Percentiles rank a stretch among this genome's conserved stretches.
phyloP scores from a whole-genome alignment of 2,113 vertebrate species.

The Hemichromis elongatus region DNA sequence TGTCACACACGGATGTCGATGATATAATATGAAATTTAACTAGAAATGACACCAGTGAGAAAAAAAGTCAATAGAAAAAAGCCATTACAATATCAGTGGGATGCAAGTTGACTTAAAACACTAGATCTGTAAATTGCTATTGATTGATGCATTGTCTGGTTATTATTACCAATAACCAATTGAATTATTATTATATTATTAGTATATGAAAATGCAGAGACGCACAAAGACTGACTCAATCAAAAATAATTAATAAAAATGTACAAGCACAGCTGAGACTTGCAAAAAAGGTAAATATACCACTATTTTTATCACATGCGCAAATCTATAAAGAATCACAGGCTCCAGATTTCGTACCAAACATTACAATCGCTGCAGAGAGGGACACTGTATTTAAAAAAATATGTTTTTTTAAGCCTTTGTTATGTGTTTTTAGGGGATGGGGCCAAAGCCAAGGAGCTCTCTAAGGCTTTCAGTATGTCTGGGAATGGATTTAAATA shows the following conservation, averaged over 20 bases:
- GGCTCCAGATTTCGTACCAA: not conserved
- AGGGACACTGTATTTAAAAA: not conserved
- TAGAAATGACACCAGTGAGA: conserved; percentile 4
- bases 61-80: not conserved
- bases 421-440: not conserved
- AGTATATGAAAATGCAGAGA: not conserved
- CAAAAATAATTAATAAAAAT: not conserved
- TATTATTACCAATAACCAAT: not conserved
- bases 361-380: not conserved
- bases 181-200: not conserved
- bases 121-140: not conserved
- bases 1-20: not conserved
- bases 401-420: not conserved
- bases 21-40: conserved; percentile 18
- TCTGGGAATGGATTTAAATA: not conserved
- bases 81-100: not conserved
- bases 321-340: not conserved
- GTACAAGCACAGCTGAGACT: not conserved
- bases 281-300: not conserved
- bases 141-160: not conserved
- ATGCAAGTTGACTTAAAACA: not conserved
- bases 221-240: not conserved
- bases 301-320: not conserved
- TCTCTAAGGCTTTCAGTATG: not conserved
- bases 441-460: not conserved